A percentile compares a stretch with the other conserved stretches of the same genome.
These are phyloP conservation scores for Polyergus mexicanus DNA, from an alignment of 1,140 invertebrate species.

Conservation along the genomic window DNA sequence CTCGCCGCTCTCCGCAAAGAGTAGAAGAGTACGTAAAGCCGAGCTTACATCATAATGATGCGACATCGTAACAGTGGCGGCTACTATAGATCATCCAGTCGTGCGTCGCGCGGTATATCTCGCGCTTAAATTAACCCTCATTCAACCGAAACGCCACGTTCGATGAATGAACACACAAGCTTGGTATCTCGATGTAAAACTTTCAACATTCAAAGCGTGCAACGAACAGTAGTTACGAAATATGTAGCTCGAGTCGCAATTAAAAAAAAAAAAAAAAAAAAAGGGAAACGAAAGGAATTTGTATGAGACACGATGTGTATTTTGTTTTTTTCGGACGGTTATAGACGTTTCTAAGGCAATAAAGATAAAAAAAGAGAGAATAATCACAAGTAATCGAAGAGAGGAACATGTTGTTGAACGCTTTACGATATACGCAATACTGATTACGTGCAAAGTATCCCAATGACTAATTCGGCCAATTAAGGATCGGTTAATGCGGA, in stretches of 20 bases:
- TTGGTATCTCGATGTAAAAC: neutral
- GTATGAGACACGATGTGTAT: too few relatives aligned
- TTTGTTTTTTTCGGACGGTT: neutral
- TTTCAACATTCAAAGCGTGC: neutral
- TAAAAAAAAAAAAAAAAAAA: too few relatives aligned
- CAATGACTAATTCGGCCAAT: neutral
- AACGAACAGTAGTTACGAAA: neutral
- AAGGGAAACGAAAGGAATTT: too few relatives aligned
- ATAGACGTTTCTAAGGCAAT: neutral
- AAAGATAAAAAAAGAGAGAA: neutral
- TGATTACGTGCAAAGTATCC: neutral
- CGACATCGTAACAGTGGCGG: constrained; percentile 36
- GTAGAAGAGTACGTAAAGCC: constrained; percentile 32
- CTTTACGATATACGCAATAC: neutral
- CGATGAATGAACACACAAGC: neutral
- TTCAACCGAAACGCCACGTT: constrained; percentile 44
- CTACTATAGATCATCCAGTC: constrained; percentile 69
- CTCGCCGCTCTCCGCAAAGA: constrained; percentile 27
- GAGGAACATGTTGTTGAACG: too few relatives aligned
- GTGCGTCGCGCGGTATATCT: constrained; percentile 51
- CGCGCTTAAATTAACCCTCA: constrained; percentile 58
- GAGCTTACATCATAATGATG: constrained; percentile 66
- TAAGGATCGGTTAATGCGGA: constrained; percentile 37
- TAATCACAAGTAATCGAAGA: neutral
- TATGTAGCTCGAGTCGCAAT: neutral